Evolutionary conservation across 2,888 invertebrate species (phyloP).

Genomic region (Dasypogon diadema): DNA sequence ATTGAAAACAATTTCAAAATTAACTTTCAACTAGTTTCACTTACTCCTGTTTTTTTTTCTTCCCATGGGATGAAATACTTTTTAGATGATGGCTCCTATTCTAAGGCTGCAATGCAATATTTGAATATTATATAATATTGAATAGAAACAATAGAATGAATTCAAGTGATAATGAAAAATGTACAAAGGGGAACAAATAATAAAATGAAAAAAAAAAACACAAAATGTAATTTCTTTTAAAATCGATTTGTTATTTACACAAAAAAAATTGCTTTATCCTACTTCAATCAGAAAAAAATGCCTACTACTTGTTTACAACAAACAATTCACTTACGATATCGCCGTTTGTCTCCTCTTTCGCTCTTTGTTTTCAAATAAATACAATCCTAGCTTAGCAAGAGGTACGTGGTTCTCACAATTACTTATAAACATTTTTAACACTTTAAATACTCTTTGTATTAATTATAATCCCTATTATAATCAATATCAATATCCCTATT

Average conservation of each 20-base stretch:
- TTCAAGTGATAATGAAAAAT: too few relatives aligned
- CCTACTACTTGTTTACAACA: slow-evolving; percentile 36
- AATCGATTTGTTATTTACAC: slow-evolving; percentile 43
- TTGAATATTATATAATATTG: too few relatives aligned
- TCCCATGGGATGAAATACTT: too few relatives aligned
- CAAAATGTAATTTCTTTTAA: slow-evolving; percentile 36
- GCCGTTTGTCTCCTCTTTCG: slow-evolving; percentile 25
- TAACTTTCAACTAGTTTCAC: too few relatives aligned
- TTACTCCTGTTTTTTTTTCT: too few relatives aligned
- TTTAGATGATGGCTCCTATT: too few relatives aligned
- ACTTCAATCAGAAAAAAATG: slow-evolving; percentile 29
- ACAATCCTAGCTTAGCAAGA: slow-evolving; percentile 50
- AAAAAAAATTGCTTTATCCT: slow-evolving; percentile 25
- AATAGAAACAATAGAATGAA: too few relatives aligned
- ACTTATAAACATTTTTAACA: slow-evolving; percentile 47
- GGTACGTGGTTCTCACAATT: slow-evolving; percentile 51
- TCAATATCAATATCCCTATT: slow-evolving; percentile 44
- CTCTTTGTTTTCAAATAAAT: slow-evolving; percentile 40
- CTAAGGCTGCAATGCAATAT: too few relatives aligned
- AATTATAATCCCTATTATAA: slow-evolving; percentile 40
- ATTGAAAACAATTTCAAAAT: too few relatives aligned
- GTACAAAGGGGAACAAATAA: not conserved
- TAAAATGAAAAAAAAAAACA: slow-evolving; percentile 24
- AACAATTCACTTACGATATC: slow-evolving; percentile 1
- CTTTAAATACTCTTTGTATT: slow-evolving; percentile 45